Percentiles rank a stretch among this genome's conserved stretches.
phyloP scores from a whole-genome alignment of 2,113 vertebrate genomes.

The Pomatostomus ruficeps region DNA sequence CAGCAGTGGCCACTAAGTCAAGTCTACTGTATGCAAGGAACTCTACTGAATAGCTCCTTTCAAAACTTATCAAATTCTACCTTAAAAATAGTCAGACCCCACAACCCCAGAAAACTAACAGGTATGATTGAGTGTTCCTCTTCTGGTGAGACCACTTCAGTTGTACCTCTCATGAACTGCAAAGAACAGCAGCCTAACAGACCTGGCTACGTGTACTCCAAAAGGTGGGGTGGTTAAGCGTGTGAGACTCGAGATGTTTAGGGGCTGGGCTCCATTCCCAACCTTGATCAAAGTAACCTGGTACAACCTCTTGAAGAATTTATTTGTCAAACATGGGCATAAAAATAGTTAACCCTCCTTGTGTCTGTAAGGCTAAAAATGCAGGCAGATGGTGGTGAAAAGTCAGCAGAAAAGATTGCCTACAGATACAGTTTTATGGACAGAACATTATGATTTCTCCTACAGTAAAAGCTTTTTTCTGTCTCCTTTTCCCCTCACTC shows the following conservation, averaged over 20 bases:
- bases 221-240: not conserved
- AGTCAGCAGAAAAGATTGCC: not conserved
- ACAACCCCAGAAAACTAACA: not conserved
- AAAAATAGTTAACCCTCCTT: not conserved
- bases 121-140: not conserved
- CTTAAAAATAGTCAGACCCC: not conserved
- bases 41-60: not conserved
- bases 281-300: not conserved
- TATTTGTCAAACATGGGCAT: not conserved
- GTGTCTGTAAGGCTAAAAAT: not conserved
- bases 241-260: not conserved
- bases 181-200: not conserved
- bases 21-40: not conserved
- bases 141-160: not conserved
- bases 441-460: not conserved
- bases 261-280: not conserved
- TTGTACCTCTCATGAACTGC: not conserved
- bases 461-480: not conserved
- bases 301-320: not conserved
- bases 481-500: not conserved
- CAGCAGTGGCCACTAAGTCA: not conserved
- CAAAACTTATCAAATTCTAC: not conserved
- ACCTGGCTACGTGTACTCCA: not conserved
- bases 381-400: not conserved
- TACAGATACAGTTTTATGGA: not conserved